Conservation (phyloP, 64 coral and sea anemone genomes). For the Stichodactyla mertensii region DNA sequence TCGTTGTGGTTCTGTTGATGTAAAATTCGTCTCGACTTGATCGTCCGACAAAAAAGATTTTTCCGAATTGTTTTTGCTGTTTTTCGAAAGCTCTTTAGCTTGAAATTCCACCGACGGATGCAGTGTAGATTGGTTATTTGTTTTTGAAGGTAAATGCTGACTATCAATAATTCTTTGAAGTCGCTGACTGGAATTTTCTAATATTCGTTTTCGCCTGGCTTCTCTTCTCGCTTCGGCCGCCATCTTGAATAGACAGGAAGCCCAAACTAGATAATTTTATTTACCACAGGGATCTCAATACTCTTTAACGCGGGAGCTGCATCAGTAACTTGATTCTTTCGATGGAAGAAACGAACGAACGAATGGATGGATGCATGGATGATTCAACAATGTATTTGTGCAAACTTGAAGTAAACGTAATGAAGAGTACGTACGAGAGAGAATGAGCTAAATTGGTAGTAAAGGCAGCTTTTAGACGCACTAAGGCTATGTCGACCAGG, state of each 20-base stretch:
- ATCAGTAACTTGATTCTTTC: too few species aligned
- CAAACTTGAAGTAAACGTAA: not conserved
- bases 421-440: not conserved
- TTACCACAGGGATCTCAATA: not conserved
- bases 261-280: not conserved
- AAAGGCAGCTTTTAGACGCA: too few species aligned
- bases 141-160: not conserved
- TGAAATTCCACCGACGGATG: not conserved
- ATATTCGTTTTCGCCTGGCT: conserved; percentile 36
- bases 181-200: conserved; percentile 29
- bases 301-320: too few species aligned
- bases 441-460: too few species aligned
- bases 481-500: too few species aligned
- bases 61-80: not conserved
- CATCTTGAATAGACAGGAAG: conserved; percentile 42
- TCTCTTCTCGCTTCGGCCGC: conserved; percentile 36
- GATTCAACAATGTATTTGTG: not conserved
- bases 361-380: not conserved
- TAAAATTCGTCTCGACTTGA: not conserved
- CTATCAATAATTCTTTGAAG: conserved; percentile 43
- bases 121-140: not conserved
- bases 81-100: not conserved
- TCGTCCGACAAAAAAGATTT: not conserved
- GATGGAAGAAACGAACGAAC: too few species aligned
- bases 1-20: not conserved